Conservation (phyloP, 1,140 invertebrate genomes). For the Tetramorium alpestre region DNA sequence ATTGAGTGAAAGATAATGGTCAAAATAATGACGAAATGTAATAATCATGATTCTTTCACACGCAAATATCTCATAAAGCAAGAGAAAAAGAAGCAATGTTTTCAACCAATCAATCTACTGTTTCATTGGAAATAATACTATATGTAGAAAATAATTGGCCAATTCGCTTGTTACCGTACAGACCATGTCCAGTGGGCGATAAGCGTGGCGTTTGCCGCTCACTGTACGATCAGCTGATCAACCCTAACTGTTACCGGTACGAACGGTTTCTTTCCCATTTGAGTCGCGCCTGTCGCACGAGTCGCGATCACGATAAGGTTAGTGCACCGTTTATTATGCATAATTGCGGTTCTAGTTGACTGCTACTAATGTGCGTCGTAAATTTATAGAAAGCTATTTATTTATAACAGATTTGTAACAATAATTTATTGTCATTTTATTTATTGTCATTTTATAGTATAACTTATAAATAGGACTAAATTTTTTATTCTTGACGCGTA, state of each 20-base stretch:
- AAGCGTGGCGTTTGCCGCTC: not conserved
- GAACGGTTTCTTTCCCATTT: not conserved
- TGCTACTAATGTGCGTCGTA: not conserved
- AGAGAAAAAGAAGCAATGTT: not conserved
- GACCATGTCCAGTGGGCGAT: not conserved
- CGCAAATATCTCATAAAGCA: not conserved
- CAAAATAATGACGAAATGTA: not conserved
- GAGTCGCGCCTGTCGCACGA: not conserved
- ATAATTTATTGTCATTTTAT: not conserved
- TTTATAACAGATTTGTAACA: not conserved
- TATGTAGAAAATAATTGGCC: not conserved
- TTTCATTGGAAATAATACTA: not conserved
- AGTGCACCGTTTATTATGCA: not conserved
- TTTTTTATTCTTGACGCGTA: not conserved
- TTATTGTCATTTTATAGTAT: not conserved
- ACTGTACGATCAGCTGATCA: slow-evolving; percentile 3
- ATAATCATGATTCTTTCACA: not conserved
- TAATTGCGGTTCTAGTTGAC: not conserved
- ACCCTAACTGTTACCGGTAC: not conserved
- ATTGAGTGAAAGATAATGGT: not conserved
- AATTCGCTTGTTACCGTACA: not conserved
- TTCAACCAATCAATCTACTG: not conserved
- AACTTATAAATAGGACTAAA: not conserved
- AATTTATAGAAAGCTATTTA: not conserved
- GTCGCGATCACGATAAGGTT: not conserved